Conservation (phyloP, 2,797 vertebrate genomes). For the Neosilurus hyrtlii region DNA sequence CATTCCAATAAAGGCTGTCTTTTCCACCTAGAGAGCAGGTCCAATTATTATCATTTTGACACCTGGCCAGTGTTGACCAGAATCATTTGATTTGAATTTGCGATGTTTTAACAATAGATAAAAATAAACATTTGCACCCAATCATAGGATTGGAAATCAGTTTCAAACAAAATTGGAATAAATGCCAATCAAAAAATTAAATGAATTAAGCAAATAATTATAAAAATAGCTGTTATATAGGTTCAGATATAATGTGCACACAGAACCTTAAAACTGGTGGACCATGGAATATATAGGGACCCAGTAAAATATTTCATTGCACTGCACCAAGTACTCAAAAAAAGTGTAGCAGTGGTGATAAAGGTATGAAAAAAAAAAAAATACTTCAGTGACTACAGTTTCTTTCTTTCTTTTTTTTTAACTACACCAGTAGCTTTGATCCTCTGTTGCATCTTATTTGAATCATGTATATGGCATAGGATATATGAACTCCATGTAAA, state of each 20-base stretch:
- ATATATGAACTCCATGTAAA: neutral
- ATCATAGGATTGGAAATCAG: neutral
- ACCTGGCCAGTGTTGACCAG: neutral
- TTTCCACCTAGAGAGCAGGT: neutral
- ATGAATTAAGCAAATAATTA: neutral
- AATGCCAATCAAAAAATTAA: neutral
- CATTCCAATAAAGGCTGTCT: neutral
- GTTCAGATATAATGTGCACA: neutral
- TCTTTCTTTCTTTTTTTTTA: neutral
- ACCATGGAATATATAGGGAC: neutral
- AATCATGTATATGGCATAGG: neutral
- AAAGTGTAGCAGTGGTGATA: neutral
- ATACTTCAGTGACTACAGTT: neutral
- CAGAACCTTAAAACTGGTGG: too few species aligned
- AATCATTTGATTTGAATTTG: neutral
- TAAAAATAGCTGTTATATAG: neutral
- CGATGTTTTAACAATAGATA: neutral
- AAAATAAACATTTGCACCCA: neutral
- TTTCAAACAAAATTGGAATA: too few species aligned
- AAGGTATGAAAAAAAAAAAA: neutral
- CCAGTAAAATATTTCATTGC: neutral
- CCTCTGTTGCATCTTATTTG: neutral
- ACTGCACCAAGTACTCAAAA: neutral
- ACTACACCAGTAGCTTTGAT: neutral
- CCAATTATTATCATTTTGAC: constrained; percentile 1